phyloP scores from a whole-genome alignment of 2,888 invertebrate species.

The Lasioglossum calceatum region DNA sequence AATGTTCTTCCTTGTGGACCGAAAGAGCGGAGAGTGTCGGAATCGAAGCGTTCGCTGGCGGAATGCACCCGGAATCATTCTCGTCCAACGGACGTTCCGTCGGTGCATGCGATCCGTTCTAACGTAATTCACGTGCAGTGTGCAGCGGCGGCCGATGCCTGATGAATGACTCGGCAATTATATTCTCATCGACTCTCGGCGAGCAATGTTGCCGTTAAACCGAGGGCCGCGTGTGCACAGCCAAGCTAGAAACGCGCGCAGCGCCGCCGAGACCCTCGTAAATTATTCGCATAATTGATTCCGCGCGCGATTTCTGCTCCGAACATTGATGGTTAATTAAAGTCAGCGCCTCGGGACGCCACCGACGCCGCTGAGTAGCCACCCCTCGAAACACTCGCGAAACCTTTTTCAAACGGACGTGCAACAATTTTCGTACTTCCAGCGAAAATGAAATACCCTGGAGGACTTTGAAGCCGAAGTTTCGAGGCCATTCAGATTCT shows the following conservation, averaged over 20 bases:
- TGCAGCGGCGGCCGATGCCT: conserved; percentile 67
- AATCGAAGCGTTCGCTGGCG: neutral
- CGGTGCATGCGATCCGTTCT: conserved; percentile 57
- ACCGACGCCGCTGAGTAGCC: neutral
- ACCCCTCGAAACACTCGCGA: conserved; percentile 2
- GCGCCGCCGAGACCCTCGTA: conserved; percentile 23
- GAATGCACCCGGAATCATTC: conserved; percentile 41
- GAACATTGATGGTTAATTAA: conserved; percentile 23
- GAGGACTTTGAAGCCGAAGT: neutral
- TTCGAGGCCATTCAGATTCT: neutral
- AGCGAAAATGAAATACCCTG: neutral
- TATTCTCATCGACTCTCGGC: conserved; percentile 68
- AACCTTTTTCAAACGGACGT: neutral
- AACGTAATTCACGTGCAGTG: conserved; percentile 69
- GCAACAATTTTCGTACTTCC: neutral
- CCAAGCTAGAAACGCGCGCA: conserved; percentile 25
- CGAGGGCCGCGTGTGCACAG: conserved; percentile 25
- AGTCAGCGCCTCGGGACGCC: neutral
- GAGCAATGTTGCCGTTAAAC: conserved; percentile 54
- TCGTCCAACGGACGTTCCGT: conserved; percentile 44
- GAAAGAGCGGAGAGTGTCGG: neutral
- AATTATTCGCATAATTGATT: conserved; percentile 57
- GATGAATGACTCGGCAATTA: conserved; percentile 79
- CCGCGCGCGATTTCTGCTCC: conserved; percentile 18
- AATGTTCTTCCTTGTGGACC: neutral